Conservation (phyloP, 2,113 vertebrate genomes). For the Anthoscopus minutus region DNA sequence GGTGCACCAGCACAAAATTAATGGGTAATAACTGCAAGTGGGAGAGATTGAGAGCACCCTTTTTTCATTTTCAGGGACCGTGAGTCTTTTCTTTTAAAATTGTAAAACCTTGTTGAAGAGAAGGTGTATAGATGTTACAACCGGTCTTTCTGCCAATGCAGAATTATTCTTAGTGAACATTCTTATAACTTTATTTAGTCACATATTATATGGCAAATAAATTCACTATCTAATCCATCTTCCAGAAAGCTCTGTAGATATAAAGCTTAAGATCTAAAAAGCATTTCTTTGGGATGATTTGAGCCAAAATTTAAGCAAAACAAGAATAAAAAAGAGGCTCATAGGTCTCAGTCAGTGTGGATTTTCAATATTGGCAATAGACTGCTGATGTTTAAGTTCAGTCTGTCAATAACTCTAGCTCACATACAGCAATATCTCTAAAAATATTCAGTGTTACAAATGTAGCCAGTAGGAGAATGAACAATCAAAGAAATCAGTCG, state of each 20-base stretch:
- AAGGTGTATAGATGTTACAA: not conserved
- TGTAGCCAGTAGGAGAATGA: not conserved
- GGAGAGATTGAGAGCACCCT: not conserved
- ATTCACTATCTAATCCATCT: not conserved
- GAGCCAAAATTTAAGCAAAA: not conserved
- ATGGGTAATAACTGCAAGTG: not conserved
- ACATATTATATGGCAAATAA: not conserved
- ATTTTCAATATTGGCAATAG: not conserved
- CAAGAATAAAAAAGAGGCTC: not conserved
- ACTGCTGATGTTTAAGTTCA: not conserved
- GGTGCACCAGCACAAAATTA: not conserved
- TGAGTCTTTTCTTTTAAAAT: not conserved
- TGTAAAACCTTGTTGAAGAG: not conserved
- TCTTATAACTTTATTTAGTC: not conserved
- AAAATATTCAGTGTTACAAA: not conserved
- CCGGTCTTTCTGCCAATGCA: not conserved
- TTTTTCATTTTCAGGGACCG: not conserved
- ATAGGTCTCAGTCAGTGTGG: not conserved
- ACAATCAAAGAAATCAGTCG: not conserved
- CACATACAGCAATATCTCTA: not conserved
- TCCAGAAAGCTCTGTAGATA: not conserved
- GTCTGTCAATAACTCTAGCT: not conserved
- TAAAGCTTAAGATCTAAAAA: not conserved
- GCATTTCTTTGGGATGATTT: not conserved
- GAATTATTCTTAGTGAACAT: not conserved